phyloP scores from a whole-genome alignment of 2,797 vertebrate species.

The Pangasius sanitwongsei region DNA sequence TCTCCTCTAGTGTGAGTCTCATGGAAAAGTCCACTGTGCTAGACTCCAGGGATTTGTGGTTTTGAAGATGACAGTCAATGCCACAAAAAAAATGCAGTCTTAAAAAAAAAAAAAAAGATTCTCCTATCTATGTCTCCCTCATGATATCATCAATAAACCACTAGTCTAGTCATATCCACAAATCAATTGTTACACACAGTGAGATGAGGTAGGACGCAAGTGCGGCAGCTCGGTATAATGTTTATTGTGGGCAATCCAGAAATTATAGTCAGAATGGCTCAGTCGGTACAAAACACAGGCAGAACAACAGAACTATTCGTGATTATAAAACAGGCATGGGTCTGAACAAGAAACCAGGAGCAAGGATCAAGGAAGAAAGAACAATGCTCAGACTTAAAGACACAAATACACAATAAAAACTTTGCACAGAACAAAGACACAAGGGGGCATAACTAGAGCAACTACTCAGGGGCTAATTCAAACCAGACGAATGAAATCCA shows the following conservation, averaged over 20 bases:
- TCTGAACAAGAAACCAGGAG: not conserved
- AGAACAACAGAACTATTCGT: not conserved
- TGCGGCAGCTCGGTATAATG: not conserved
- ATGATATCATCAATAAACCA: conserved; percentile 5
- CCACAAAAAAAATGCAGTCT: not conserved
- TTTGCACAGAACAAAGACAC: not conserved
- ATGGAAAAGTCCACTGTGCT: not conserved
- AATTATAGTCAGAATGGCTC: conserved; percentile 1
- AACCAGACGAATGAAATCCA: not conserved
- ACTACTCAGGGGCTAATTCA: not conserved
- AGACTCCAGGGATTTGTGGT: not conserved
- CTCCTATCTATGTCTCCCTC: not conserved
- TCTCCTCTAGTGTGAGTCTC: not conserved
- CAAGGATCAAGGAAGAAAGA: not conserved
- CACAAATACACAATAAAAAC: not conserved
- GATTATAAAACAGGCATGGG: not conserved
- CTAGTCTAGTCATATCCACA: conserved; percentile 13
- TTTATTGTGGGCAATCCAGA: not conserved
- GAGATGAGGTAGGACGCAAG: not conserved
- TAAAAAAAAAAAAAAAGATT: not conserved
- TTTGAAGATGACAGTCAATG: not conserved
- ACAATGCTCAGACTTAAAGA: not conserved
- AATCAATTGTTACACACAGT: not conserved
- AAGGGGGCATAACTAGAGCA: not conserved
- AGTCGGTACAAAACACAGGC: not conserved